phyloP scores from a whole-genome alignment of 2,888 invertebrate species.

The Lysandra bellargus region DNA sequence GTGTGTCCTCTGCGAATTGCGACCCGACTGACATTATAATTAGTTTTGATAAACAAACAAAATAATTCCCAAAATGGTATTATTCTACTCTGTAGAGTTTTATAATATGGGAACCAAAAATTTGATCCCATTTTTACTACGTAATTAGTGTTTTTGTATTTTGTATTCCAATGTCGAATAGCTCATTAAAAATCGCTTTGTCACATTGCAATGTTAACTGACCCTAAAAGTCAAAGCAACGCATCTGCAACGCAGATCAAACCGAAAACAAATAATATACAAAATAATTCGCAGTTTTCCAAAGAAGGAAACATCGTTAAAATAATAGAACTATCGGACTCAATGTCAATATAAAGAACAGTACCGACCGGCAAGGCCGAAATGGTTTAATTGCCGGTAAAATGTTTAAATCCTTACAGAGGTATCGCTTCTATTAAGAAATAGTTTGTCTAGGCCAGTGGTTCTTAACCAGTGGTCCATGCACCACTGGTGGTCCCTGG shows the following conservation, averaged over 20 bases:
- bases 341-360: constrained; percentile 23
- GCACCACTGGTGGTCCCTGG: too few species aligned
- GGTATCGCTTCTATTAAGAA: not conserved
- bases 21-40: not conserved
- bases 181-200: too few species aligned
- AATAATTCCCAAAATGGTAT: not conserved
- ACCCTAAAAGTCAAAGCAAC: not conserved
- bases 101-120: too few species aligned
- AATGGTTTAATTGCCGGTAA: constrained; percentile 6
- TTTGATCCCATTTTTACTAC: too few species aligned
- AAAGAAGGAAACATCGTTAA: constrained; percentile 3
- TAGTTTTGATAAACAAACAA: not conserved
- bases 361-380: not conserved
- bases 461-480: too few species aligned
- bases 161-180: too few species aligned
- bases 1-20: not conserved
- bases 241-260: not conserved
- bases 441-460: not conserved
- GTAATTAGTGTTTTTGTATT: too few species aligned
- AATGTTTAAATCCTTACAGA: not conserved
- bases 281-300: not conserved
- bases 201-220: too few species aligned
- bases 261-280: not conserved
- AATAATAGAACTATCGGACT: constrained; percentile 13
- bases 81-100: too few species aligned